Evolutionary conservation across 2,113 vertebrate genomes (phyloP).

Genomic region (Xerus inauris): DNA sequence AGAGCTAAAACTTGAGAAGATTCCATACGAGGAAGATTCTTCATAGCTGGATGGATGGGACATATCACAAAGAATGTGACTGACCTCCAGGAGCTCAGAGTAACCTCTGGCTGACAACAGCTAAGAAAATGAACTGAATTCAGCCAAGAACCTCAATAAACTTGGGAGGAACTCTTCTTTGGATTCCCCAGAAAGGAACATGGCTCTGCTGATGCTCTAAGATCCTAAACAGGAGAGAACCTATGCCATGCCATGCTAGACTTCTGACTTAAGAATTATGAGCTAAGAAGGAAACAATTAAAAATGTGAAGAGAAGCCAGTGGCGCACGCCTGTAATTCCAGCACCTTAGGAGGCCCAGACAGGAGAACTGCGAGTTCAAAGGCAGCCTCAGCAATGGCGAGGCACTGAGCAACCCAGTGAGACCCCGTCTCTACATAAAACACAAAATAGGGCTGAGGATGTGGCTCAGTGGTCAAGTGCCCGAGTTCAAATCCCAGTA

Average conservation of each 20-base stretch:
- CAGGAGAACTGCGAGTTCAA: too few relatives aligned
- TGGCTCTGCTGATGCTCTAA: neutral
- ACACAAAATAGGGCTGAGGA: too few relatives aligned
- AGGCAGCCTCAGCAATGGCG: too few relatives aligned
- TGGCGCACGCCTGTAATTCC: too few relatives aligned
- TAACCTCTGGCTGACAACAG: neutral
- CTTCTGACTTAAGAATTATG: neutral
- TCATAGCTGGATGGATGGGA: neutral
- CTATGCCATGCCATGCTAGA: neutral
- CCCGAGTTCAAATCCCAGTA: too few relatives aligned
- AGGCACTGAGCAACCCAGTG: too few relatives aligned
- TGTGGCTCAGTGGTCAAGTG: too few relatives aligned
- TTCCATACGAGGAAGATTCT: neutral
- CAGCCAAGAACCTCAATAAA: neutral
- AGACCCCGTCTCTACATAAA: too few relatives aligned
- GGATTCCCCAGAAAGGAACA: neutral
- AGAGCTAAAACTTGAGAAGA: neutral
- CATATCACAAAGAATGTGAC: neutral
- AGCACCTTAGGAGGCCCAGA: too few relatives aligned
- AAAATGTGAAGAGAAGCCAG: too few relatives aligned
- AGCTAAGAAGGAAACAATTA: neutral
- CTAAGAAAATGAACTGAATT: conserved; percentile 1
- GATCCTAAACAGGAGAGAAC: neutral
- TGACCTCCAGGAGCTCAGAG: neutral
- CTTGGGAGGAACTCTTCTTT: neutral